phyloP scores from a whole-genome alignment of 2,888 invertebrate species.

The Zygaena filipendulae region DNA sequence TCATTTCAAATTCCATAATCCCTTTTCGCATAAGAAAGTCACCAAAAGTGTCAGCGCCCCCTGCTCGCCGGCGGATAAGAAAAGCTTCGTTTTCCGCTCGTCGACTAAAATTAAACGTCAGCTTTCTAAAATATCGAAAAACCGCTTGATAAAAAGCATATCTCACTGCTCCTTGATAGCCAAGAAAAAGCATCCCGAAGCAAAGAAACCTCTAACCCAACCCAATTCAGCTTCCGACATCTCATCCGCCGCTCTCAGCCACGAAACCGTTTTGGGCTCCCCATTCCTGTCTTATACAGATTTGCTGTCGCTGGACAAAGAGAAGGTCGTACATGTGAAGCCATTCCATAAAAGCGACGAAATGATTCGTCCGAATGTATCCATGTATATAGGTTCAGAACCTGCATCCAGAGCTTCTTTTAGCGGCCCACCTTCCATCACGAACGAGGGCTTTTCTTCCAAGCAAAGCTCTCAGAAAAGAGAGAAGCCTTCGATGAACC shows the following conservation, averaged over 20 bases:
- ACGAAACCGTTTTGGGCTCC: constrained; percentile 61
- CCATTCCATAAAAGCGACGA: constrained; percentile 45
- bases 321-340: constrained; percentile 29
- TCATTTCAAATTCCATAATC: constrained; percentile 49
- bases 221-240: constrained; percentile 48
- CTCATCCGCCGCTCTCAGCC: constrained; percentile 44
- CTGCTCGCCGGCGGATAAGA: constrained; percentile 51
- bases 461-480: constrained; percentile 28
- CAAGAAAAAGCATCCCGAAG: constrained; percentile 40
- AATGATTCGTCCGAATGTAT: constrained; percentile 33
- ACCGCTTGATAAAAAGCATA: constrained; percentile 56
- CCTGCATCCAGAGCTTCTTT: constrained; percentile 48
- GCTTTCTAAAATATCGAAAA: constrained; percentile 49
- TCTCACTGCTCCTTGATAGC: constrained; percentile 53
- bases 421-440: constrained; percentile 35
- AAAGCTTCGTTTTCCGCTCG: constrained; percentile 51
- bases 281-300: constrained; percentile 61
- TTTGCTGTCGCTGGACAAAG: constrained; percentile 42
- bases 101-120: constrained; percentile 49
- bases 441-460: constrained; percentile 25
- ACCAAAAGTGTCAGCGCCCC: constrained; percentile 53
- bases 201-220: constrained; percentile 38
- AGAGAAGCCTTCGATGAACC: constrained; percentile 34
- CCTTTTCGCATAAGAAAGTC: constrained; percentile 46
- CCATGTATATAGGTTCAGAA: constrained; percentile 61